phyloP scores from a whole-genome alignment of 2,888 invertebrate species.

The Drosophila anomelani region DNA sequence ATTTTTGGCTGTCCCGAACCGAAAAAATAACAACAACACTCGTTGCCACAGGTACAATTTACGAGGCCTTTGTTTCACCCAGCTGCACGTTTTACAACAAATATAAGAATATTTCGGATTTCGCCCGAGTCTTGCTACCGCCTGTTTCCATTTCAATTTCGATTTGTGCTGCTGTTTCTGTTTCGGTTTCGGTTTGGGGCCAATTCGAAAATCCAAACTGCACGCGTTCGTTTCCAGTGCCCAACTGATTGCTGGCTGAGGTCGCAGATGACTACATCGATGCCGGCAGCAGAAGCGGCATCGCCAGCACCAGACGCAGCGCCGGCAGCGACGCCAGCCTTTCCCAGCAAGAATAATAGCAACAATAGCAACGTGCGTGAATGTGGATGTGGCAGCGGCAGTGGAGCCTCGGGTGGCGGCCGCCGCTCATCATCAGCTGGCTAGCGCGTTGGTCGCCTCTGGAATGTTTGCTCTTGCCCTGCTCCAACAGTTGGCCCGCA shows the following conservation, averaged over 20 bases:
- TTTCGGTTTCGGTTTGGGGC: conserved; percentile 21
- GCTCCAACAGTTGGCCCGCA: conserved; percentile 36
- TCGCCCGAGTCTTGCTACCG: background rate
- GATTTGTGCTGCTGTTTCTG: conserved; percentile 6
- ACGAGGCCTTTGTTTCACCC: conserved; percentile 16
- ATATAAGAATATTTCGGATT: conserved; percentile 2
- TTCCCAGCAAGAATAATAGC: conserved; percentile 43
- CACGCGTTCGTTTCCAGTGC: conserved; percentile 78
- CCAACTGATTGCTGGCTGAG: conserved; percentile 75
- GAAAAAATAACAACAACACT: conserved; percentile 7
- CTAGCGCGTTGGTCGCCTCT: conserved; percentile 3
- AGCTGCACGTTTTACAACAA: conserved; percentile 2
- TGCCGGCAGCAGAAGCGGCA: conserved; percentile 44
- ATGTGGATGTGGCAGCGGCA: conserved; percentile 1
- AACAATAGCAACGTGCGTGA: conserved; percentile 35
- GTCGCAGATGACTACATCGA: conserved; percentile 57
- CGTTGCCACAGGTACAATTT: conserved; percentile 14
- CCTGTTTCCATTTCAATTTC: conserved; percentile 10
- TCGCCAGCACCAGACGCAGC: conserved; percentile 18
- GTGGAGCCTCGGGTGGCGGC: conserved; percentile 12
- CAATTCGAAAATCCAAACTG: conserved; percentile 67
- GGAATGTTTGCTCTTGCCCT: conserved; percentile 34
- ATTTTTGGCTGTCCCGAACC: conserved; percentile 19
- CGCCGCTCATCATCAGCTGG: conserved; percentile 14
- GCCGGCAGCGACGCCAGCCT: conserved; percentile 44